Evolutionary conservation across 2,797 vertebrate genomes (phyloP).

Genomic region (Eremophila alpestris): DNA sequence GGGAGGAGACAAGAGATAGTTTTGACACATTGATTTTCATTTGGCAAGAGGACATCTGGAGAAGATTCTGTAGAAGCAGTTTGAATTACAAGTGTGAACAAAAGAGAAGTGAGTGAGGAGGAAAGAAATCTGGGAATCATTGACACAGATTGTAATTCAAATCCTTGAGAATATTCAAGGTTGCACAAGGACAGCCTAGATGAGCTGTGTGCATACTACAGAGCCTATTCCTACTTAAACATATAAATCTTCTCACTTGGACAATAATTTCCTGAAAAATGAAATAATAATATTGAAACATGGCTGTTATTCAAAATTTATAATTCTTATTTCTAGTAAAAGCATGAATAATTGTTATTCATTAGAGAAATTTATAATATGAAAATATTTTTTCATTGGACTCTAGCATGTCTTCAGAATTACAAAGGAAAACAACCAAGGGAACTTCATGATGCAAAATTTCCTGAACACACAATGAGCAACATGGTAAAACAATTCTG

Average conservation of each 20-base stretch:
- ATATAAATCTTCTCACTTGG: not conserved
- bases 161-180: not conserved
- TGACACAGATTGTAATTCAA: not conserved
- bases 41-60: slow-evolving; percentile 31
- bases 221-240: not conserved
- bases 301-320: not conserved
- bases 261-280: not conserved
- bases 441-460: not conserved
- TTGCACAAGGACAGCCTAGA: slow-evolving; percentile 13
- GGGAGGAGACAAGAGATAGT: not conserved
- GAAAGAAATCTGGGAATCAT: slow-evolving; percentile 29
- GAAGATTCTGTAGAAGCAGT: slow-evolving; percentile 8
- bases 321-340: not conserved
- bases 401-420: not conserved
- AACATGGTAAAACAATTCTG: not conserved
- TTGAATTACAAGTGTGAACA: slow-evolving; percentile 54
- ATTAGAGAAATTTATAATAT: not conserved
- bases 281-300: not conserved
- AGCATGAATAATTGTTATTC: not conserved
- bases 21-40: slow-evolving; percentile 6
- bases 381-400: not conserved
- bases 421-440: not conserved
- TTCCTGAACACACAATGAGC: not conserved
- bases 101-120: not conserved
- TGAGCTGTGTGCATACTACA: not conserved